A percentile compares a stretch with the other conserved stretches of the same genome.
phyloP scores from a whole-genome alignment of 2,113 vertebrate genomes.

The Sinocyclocheilus rhinocerous region DNA sequence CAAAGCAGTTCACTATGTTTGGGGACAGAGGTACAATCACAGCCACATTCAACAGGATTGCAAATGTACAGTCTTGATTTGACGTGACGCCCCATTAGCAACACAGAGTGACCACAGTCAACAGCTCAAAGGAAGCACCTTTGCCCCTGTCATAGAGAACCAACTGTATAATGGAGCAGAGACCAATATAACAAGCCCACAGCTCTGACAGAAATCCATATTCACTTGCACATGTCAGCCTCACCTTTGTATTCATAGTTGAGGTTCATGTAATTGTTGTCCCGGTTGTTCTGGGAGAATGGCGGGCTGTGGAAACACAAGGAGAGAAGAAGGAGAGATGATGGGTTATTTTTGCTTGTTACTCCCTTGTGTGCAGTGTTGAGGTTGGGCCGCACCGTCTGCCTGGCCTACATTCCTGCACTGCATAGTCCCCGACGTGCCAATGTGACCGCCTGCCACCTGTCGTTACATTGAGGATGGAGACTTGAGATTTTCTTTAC shows the following conservation, averaged over 20 bases:
- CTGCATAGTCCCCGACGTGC: background rate
- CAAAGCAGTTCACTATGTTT: background rate
- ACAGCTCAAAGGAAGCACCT: background rate
- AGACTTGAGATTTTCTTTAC: background rate
- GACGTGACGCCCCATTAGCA: background rate
- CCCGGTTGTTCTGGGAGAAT: constrained; percentile 78
- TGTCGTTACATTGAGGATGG: background rate
- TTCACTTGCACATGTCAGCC: constrained; percentile 30
- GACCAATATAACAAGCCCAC: background rate
- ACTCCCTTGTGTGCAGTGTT: constrained; percentile 49
- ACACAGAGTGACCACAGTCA: background rate
- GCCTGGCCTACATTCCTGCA: constrained; percentile 44
- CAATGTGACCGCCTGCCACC: constrained; percentile 29
- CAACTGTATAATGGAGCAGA: background rate
- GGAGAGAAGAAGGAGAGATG: constrained; percentile 36
- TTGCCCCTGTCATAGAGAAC: constrained; percentile 3
- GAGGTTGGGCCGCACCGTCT: constrained; percentile 9
- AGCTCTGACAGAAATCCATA: constrained; percentile 14
- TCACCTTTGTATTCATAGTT: constrained; percentile 82
- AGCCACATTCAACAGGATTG: background rate
- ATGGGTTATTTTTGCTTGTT: constrained; percentile 49
- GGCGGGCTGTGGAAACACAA: constrained; percentile 72
- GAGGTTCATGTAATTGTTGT: constrained; percentile 82
- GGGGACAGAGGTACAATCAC: background rate
- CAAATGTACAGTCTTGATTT: background rate